phyloP scores from a whole-genome alignment of 2,797 vertebrate species.

The Semaprochilodus insignis region DNA sequence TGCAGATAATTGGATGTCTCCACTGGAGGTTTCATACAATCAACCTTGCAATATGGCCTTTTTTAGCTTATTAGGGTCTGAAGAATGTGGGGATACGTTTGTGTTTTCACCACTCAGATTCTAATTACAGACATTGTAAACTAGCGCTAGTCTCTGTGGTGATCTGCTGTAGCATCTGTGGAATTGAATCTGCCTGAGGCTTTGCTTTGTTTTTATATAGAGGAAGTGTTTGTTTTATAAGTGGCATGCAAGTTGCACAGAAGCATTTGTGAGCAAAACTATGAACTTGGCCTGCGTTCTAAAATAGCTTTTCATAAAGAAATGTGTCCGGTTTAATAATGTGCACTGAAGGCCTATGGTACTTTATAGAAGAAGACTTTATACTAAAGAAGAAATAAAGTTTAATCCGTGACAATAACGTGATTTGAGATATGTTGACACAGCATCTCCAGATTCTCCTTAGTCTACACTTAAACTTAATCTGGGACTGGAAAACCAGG shows the following conservation, averaged over 20 bases:
- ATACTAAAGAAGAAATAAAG: no score
- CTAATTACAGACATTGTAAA: background rate
- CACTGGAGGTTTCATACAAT: background rate
- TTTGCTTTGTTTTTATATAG: background rate
- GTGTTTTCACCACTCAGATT: background rate
- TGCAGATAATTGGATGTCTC: background rate
- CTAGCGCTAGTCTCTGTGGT: background rate
- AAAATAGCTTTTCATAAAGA: no score
- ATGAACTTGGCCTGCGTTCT: no score
- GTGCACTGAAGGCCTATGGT: no score
- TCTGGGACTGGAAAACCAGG: no score
- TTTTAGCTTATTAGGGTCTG: no score
- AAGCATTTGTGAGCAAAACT: background rate
- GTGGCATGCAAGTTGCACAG: background rate
- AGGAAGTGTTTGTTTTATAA: conserved; percentile 25
- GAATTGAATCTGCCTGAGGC: background rate
- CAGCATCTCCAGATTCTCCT: no score
- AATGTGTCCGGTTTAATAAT: no score
- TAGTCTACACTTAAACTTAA: no score
- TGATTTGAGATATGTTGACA: no score
- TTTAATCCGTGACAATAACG: no score
- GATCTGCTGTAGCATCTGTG: background rate
- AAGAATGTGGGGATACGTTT: background rate
- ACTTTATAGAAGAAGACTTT: no score
- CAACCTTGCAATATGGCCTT: background rate